Base-by-base conservation (phyloP, 2,888 invertebrate genomes). In the Acrobasis repandana region DNA sequence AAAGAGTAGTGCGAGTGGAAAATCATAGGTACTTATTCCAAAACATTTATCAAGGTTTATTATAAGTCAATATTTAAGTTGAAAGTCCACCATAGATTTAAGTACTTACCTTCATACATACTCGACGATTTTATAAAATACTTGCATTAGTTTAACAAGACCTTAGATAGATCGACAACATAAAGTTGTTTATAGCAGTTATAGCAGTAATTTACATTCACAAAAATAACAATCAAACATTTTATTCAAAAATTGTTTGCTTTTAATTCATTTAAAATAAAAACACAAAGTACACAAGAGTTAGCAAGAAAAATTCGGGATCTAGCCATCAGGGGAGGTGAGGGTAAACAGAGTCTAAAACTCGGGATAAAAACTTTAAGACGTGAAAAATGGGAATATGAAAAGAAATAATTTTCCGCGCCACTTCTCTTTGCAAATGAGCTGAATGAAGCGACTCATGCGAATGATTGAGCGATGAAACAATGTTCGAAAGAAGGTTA, bases 391-490 rank as follows among this genome's bases (percentile, higher is more conserved):
- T 90, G 88, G 82, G 83, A 84, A 86, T 88, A 89, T 89, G 90
- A 91, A 92, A 90, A 92, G 90, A 92, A 93, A 93, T 93, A 90
- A 93, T 93, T 93, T 93, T 92, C 88, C 91, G 89, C 92, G 80
- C 82, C 91, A 91, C 76, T 89, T 82, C 85, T 67, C 84, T 92
- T 92, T 89, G 93, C 92, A 93, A 93, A 93, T 93, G 93, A 93
- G 90, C 89, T 92, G 92, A 91, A 92, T 90, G 89, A 82, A 80
- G 69, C 77, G 81, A 79, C 84, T 90, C 89, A 89, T 72, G 90
- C 93, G 87, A 77, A 85, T 92, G 92, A 93, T 93, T 93, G 92
- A 91, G 85, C 82, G 85, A 76, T 81, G 86, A 91, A 90, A 91
- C 89, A 90, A 88, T 89, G 51, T 65, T 43, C 5, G 43, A n/a